A percentile compares a stretch with the other conserved stretches of the same genome.
Conservation (phyloP, 2,113 vertebrate species). For the Thalassarche chlororhynchos region DNA sequence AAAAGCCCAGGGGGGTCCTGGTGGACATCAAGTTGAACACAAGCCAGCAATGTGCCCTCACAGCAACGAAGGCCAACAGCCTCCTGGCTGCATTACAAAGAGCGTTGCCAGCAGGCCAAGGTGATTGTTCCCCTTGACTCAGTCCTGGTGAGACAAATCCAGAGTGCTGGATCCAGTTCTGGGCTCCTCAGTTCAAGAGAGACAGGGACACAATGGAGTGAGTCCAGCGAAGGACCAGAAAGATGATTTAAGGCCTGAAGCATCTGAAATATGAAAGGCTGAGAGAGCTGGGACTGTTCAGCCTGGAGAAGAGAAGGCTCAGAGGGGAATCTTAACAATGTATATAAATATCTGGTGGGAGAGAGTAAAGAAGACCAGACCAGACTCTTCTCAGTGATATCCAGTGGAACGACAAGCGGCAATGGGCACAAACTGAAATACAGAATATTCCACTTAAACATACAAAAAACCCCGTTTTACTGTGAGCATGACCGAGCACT, state of each 20-base stretch:
- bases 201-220: neutral
- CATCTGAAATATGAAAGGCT: neutral
- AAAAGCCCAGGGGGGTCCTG: neutral
- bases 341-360: neutral
- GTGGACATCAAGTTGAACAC: neutral
- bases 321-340: neutral
- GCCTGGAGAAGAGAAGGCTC: neutral
- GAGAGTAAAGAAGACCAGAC: neutral
- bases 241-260: neutral
- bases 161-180: neutral
- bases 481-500: neutral
- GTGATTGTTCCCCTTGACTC: rapidly evolving
- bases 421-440: neutral
- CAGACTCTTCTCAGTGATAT: neutral
- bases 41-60: neutral
- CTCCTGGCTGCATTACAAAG: neutral
- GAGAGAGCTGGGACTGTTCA: neutral
- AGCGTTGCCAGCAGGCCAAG: rapidly evolving
- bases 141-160: neutral
- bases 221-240: neutral
- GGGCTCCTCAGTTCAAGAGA: neutral
- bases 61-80: neutral
- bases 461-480: neutral
- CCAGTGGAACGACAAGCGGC: neutral
- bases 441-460: neutral